Base-by-base conservation (phyloP, 2,797 vertebrate species). In the Sebastes trivittatus region DNA sequence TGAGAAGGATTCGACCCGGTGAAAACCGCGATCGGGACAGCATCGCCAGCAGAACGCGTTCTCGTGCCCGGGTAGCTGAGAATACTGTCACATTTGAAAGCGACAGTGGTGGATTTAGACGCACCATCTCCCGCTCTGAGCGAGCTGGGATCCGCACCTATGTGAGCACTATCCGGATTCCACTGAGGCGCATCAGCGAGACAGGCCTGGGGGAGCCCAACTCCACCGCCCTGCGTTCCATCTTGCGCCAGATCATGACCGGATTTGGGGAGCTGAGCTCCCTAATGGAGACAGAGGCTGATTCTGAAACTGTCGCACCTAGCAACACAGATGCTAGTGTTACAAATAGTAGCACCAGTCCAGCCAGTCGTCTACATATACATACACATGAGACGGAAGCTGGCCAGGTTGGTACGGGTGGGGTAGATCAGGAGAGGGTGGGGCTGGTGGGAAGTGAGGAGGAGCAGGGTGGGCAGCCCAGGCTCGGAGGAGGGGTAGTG, bases 181-280 rank as follows among this genome's bases (percentile, higher is more conserved):
- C 98, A 5, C 93, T 98, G 30, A 96, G 95, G 3, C 97, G 97
- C 58, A 96, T 98, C 85, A 98, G 97, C 0, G 97, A 98, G 92
- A 97, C 96, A 0, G 97, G 97, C 49, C 92, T 98, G 7, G 97
- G 97, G 1, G 97, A 99, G 49, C 97, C 97, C 30, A 97, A 97
- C 10, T 98, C 97, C 5, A 96, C 96, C 2, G 97, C 97, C 11
- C 93, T 98, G 68, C 96, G 96, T 5, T 98, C 98, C 36, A 97
- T 99, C 87, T 93, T 99, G 88, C 96, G 97, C 22, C 97, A 99
- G 93, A 98, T 99, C 72, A 97, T 99, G 97, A 97, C 97, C 2
- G 97, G 97, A 63, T 98, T 98, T 88, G 98, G 97, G 78, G 97
- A 99, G 78, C 91, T 99, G 67, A 98, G 97, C 88, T 98, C 97